Evolutionary conservation across 2,888 invertebrate species (phyloP).

Genomic region (Litoditis marina): DNA sequence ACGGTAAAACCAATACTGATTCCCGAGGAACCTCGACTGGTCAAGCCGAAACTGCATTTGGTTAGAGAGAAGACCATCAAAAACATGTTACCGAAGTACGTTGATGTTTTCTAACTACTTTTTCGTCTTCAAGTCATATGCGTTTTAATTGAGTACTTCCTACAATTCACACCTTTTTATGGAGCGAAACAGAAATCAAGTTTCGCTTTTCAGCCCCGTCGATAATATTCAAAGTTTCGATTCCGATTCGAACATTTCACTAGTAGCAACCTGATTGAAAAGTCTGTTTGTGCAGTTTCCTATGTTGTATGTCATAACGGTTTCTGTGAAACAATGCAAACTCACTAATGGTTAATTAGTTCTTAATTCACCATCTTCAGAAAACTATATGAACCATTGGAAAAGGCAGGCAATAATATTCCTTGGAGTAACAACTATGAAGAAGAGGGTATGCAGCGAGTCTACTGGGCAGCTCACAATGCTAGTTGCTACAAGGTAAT

Average conservation of each 20-base stretch:
- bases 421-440: conserved; percentile 55
- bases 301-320: too few relatives aligned
- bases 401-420: conserved; percentile 41
- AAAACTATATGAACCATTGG: conserved; percentile 50
- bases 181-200: too few relatives aligned
- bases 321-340: too few relatives aligned
- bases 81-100: conserved; percentile 52
- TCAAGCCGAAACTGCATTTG: conserved; percentile 57
- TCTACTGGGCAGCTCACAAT: conserved; percentile 57
- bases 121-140: too few relatives aligned
- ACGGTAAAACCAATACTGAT: conserved; percentile 59
- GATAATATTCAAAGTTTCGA: too few relatives aligned
- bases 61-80: conserved; percentile 60
- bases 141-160: too few relatives aligned
- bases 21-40: conserved; percentile 60
- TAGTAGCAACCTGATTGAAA: too few relatives aligned
- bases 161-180: too few relatives aligned
- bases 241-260: too few relatives aligned
- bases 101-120: conserved; percentile 1
- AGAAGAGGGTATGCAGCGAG: conserved; percentile 38
- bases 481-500: conserved; percentile 56
- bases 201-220: too few relatives aligned
- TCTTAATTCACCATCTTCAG: conserved; percentile 7
- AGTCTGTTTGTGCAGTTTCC: too few relatives aligned
- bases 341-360: too few relatives aligned